These are phyloP conservation scores for Protosalanx chinensis DNA, from an alignment of 2,797 vertebrate genomes.

Conservation along the genomic window DNA sequence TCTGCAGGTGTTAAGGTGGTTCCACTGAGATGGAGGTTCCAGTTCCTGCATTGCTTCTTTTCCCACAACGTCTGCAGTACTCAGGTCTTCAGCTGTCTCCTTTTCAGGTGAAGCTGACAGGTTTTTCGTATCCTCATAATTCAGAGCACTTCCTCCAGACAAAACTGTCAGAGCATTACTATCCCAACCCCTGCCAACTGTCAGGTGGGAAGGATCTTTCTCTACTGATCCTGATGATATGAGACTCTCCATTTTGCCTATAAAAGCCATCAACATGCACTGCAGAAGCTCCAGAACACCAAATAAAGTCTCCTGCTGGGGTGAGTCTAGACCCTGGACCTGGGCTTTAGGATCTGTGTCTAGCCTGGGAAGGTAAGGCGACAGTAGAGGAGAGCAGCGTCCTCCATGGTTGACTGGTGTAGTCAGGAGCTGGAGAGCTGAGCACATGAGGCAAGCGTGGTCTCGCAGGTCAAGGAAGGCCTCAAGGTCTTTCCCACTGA, in stretches of 20 bases:
- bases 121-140: neutral
- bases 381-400: slow-evolving; percentile 69
- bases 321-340: slow-evolving; percentile 64
- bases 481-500: slow-evolving; percentile 75
- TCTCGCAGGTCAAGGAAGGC: slow-evolving; percentile 80
- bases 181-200: slow-evolving; percentile 65
- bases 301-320: slow-evolving; percentile 73
- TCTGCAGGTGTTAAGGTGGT: slow-evolving; percentile 40
- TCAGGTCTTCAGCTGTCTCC: slow-evolving; percentile 44
- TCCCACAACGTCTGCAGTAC: slow-evolving; percentile 39
- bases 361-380: slow-evolving; percentile 23
- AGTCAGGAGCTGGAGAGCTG: slow-evolving; percentile 84
- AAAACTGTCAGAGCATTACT: slow-evolving; percentile 42
- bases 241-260: slow-evolving; percentile 72
- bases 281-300: slow-evolving; percentile 83
- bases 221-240: slow-evolving; percentile 20
- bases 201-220: slow-evolving; percentile 18
- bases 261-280: slow-evolving; percentile 80
- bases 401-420: slow-evolving; percentile 75
- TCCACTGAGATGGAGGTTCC: slow-evolving; percentile 18
- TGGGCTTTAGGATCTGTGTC: slow-evolving; percentile 41
- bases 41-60: slow-evolving; percentile 24
- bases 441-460: slow-evolving; percentile 81
- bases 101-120: slow-evolving; percentile 20
- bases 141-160: slow-evolving; percentile 22